These are phyloP conservation scores for Pogonognathellus flavescens DNA, from an alignment of 1,140 invertebrate genomes.

Conservation along the genomic window DNA sequence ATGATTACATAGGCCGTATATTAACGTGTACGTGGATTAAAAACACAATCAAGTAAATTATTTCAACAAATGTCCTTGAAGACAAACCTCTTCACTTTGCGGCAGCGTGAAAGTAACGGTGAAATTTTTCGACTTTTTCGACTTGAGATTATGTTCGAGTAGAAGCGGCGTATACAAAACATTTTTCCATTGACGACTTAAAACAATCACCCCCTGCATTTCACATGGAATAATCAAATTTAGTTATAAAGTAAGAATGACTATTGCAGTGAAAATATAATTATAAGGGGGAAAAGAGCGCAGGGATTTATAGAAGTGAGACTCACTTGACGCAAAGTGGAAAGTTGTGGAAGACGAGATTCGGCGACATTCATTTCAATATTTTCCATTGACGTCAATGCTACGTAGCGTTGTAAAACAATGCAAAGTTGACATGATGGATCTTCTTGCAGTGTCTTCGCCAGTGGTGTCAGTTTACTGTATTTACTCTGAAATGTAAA, in stretches of 20 bases:
- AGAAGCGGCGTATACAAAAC: conserved; percentile 93
- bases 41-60: no score
- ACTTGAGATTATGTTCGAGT: conserved; percentile 85
- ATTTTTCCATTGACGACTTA: conserved; percentile 97
- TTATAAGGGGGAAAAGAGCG: no score
- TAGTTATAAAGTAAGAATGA: neutral
- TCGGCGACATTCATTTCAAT: conserved; percentile 89
- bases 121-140: conserved; percentile 82
- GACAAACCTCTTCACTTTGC: conserved; percentile 81
- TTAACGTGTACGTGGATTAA: no score
- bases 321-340: conserved; percentile 84
- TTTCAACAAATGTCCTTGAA: no score
- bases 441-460: conserved; percentile 93
- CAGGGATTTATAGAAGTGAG: no score
- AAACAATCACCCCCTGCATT: conserved; percentile 85
- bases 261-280: no score
- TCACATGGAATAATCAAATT: neutral
- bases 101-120: conserved; percentile 91
- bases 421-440: conserved; percentile 94
- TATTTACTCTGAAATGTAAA: conserved; percentile 83
- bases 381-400: conserved; percentile 79
- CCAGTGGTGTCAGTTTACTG: conserved; percentile 86
- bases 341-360: conserved; percentile 85
- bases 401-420: conserved; percentile 87
- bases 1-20: neutral